Evolutionary conservation across 2,113 vertebrate species (phyloP).

Genomic region (Charina bottae): DNA sequence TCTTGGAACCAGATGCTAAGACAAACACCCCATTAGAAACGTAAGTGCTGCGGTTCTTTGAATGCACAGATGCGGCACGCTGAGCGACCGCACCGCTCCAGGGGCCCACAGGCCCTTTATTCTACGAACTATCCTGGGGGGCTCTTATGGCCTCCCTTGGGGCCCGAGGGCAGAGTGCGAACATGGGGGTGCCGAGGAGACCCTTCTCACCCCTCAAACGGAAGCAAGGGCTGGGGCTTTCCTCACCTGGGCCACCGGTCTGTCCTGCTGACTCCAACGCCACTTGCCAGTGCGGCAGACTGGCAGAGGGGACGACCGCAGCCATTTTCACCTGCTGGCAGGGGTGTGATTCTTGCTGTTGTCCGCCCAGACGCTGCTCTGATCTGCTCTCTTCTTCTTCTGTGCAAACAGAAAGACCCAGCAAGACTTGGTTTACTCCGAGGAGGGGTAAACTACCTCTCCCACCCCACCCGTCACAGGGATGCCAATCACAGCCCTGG

Average conservation of each 20-base stretch:
- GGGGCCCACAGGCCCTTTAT: too few relatives aligned
- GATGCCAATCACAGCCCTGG: not conserved
- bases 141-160: not conserved
- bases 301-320: slow-evolving; percentile 72
- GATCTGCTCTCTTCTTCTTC: slow-evolving; percentile 70
- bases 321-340: slow-evolving; percentile 88
- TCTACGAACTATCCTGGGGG: too few relatives aligned
- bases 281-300: slow-evolving; percentile 78
- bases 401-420: slow-evolving; percentile 56
- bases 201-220: not conserved
- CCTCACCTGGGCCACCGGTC: slow-evolving; percentile 77
- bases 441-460: slow-evolving; percentile 40
- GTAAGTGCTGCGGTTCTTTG: not conserved
- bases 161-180: not conserved
- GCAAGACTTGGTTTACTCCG: slow-evolving; percentile 27
- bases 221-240: fast-evolving
- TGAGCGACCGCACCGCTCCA: not conserved
- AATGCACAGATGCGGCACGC: not conserved
- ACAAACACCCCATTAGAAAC: slow-evolving; percentile 11
- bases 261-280: slow-evolving; percentile 75
- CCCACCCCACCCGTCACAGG: not conserved
- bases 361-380: slow-evolving; percentile 78
- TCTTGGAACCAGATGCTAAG: slow-evolving; percentile 74
- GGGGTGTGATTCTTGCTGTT: slow-evolving; percentile 81
- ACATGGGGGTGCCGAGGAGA: not conserved